Percentiles rank a stretch among this genome's conserved stretches.
Evolutionary conservation across 2,113 vertebrate species (phyloP).

Genomic region (Catagonus wagneri): DNA sequence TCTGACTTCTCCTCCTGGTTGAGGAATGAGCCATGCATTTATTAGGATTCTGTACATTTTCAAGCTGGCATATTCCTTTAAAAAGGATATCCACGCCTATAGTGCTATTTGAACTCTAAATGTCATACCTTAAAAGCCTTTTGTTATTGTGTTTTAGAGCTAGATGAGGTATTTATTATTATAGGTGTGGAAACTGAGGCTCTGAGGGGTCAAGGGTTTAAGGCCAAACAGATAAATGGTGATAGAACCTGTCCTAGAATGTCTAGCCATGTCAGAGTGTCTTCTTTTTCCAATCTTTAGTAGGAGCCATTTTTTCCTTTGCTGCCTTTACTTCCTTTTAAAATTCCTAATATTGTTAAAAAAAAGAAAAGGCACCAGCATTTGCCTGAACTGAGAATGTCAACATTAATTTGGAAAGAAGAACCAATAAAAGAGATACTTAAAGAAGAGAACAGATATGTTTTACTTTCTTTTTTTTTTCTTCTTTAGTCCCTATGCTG

Average conservation of each 20-base stretch:
- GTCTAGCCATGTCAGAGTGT: neutral
- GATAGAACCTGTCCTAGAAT: neutral
- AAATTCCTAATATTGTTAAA: neutral
- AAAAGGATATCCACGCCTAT: neutral
- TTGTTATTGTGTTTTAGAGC: slow-evolving; percentile 2
- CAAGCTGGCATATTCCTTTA: neutral
- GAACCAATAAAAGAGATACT: neutral
- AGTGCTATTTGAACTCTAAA: neutral
- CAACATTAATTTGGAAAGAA: neutral
- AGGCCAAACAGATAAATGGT: neutral
- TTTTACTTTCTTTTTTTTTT: slow-evolving; percentile 23
- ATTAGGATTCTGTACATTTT: neutral
- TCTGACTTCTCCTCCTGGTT: slow-evolving; percentile 28
- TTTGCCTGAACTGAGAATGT: neutral
- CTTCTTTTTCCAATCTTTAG: neutral
- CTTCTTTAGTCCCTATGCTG: neutral
- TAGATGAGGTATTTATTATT: neutral
- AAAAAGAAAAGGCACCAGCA: neutral
- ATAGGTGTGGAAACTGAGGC: neutral
- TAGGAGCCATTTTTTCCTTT: neutral
- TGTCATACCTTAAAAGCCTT: neutral
- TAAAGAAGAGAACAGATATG: neutral
- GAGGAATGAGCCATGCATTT: neutral
- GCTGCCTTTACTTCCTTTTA: neutral
- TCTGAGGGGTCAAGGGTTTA: neutral